Conservation (phyloP, 2,113 vertebrate species). For the western clawed frog (Xenopus tropicalis) region DNA sequence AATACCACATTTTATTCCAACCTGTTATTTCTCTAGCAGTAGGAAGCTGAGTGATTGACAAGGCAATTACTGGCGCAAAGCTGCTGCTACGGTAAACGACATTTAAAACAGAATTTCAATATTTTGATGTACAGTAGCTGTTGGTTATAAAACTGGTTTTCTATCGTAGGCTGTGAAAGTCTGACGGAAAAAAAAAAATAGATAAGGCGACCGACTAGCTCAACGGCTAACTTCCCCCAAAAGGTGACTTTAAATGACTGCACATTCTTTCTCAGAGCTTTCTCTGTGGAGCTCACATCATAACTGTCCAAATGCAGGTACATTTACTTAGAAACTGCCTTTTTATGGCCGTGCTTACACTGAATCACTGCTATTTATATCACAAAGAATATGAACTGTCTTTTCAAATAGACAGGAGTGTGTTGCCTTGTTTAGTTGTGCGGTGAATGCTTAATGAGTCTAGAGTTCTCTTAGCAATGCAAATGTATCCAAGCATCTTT, state of each 20-base stretch:
- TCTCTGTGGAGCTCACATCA: constrained; percentile 28
- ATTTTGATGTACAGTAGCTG: constrained; percentile 52
- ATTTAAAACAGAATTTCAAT: constrained; percentile 74
- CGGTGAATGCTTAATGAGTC: neutral
- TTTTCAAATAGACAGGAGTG: constrained; percentile 8
- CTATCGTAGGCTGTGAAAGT: constrained; percentile 24
- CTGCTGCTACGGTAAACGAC: constrained; percentile 65
- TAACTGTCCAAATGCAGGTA: constrained; percentile 31
- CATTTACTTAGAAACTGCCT: constrained; percentile 7
- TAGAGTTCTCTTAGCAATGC: neutral
- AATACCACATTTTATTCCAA: constrained; percentile 46
- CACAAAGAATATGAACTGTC: constrained; percentile 11
- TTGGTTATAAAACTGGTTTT: constrained; percentile 45
- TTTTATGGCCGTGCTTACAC: constrained; percentile 4
- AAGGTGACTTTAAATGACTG: constrained; percentile 46
- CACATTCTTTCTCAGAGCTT: constrained; percentile 33
- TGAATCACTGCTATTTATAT: constrained; percentile 36
- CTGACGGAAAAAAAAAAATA: constrained; percentile 29
- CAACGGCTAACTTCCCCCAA: constrained; percentile 30
- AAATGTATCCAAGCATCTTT: neutral
- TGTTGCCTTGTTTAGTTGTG: neutral
- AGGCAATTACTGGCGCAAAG: constrained; percentile 74
- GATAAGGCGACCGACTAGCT: constrained; percentile 30
- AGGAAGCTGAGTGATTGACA: constrained; percentile 70
- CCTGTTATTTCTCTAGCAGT: constrained; percentile 56